phyloP scores from a whole-genome alignment of 2,888 invertebrate genomes.

The Conops quadrifasciatus region DNA sequence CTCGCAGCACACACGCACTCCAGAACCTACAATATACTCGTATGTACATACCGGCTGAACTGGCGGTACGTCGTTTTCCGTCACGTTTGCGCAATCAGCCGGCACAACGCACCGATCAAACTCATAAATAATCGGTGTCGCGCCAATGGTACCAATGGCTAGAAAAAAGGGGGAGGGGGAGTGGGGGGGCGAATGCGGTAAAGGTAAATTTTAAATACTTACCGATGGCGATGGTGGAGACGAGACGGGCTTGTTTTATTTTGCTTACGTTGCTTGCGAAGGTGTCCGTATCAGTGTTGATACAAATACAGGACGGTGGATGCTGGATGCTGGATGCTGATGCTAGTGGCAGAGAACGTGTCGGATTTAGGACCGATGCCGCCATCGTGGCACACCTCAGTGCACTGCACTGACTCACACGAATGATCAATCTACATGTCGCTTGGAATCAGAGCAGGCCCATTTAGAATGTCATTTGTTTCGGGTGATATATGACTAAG shows the following conservation, averaged over 20 bases:
- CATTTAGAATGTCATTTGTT: slow-evolving; percentile 21
- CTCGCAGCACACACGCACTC: neutral
- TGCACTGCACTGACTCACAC: slow-evolving; percentile 15
- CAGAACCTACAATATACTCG: slow-evolving; percentile 1
- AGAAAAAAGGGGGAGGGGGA: neutral
- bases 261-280: no score
- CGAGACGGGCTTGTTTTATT: no score
- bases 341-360: neutral
- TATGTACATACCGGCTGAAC: neutral
- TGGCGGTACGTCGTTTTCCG: neutral
- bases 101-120: slow-evolving; percentile 25
- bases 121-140: slow-evolving; percentile 31
- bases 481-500: slow-evolving; percentile 11
- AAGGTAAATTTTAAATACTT: no score
- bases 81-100: slow-evolving; percentile 31
- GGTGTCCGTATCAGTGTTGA: no score
- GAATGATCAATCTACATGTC: slow-evolving; percentile 22
- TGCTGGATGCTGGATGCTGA: no score
- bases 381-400: slow-evolving; percentile 2
- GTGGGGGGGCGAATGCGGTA: no score
- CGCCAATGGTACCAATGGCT: neutral
- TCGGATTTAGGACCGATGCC: neutral
- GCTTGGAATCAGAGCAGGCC: slow-evolving; percentile 22
- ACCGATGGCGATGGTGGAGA: no score
- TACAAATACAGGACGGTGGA: no score